phyloP scores from a whole-genome alignment of 2,797 vertebrate species.

The Ctenosaura bakeri region DNA sequence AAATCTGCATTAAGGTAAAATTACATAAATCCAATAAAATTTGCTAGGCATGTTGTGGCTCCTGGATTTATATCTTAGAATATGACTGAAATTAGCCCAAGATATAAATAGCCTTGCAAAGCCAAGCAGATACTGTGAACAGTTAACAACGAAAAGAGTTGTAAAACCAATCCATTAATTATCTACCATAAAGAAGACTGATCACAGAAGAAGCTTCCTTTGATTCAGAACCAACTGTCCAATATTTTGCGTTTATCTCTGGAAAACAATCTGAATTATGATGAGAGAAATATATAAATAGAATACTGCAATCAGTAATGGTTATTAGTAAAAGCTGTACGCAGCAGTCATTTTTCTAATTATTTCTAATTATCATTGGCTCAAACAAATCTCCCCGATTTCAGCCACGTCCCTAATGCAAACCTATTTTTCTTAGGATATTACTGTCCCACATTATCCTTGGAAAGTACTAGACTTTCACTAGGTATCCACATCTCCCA shows the following conservation, averaged over 20 bases:
- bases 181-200: neutral
- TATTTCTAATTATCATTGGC: neutral
- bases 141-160: neutral
- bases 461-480: neutral
- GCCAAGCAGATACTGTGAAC: neutral
- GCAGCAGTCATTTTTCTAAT: neutral
- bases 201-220: neutral
- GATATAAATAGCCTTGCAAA: constrained; percentile 5
- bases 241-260: neutral
- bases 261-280: neutral
- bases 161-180: neutral
- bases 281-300: too few species aligned
- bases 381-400: neutral
- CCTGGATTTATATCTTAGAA: neutral
- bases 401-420: neutral
- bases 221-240: neutral
- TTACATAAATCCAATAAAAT: neutral
- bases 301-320: neutral
- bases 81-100: neutral
- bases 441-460: neutral
- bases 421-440: neutral
- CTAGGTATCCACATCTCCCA: neutral
- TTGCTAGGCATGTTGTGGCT: neutral
- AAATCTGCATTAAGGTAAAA: neutral
- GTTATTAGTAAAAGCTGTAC: neutral